Base-by-base conservation (phyloP, 2,888 invertebrate genomes). In the Nowickia ferox region DNA sequence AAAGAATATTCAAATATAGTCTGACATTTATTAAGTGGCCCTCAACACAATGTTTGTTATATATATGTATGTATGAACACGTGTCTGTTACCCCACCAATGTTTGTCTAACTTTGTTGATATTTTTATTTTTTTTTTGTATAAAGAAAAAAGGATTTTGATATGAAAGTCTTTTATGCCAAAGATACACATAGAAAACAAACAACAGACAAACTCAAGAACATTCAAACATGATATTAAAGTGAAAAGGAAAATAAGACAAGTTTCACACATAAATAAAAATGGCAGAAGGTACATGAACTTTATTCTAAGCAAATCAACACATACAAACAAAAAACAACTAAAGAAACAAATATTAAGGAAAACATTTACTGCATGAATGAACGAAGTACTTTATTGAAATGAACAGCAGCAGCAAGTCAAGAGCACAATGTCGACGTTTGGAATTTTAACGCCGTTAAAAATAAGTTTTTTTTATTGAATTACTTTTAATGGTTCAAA, bases 251-350 rank as follows among this genome's bases (percentile, higher is more conserved):
- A 46, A 80, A 63, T 15, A 40, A 4, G 9, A 48, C 61, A 46
- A 46, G 1, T 13, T 59, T 46, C 11, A 61, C 17, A 61, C 48
- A 72, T 38, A 55, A 44, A 77, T 61, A 59, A 74, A 80, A 74
- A 63, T 30, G 38, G 46, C 61, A 78, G 84, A 86, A 84, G 87
- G 87, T 87, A 85, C 61, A 65, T 84, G 87, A 88, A 87, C 87
- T 87, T 86, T 87, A 68, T 74, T 83, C 80, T 75, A 65, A 66
- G 61, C 75, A 68, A 68, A 74, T 69, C 57, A 77, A 79, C 44
- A 75, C 22, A 59, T n/a, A 42, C 22, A 65, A 19, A 40, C 53
- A 61, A 17, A 55, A 13, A 76, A 17, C 9, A 44, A 57, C 17
- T 30, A 15, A 65, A 66, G 10, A 9, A 57, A 51, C n/a, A 77